These are phyloP conservation scores for Diplogasteroides magnus DNA, from an alignment of 1,140 invertebrate species.

Conservation along the genomic window DNA sequence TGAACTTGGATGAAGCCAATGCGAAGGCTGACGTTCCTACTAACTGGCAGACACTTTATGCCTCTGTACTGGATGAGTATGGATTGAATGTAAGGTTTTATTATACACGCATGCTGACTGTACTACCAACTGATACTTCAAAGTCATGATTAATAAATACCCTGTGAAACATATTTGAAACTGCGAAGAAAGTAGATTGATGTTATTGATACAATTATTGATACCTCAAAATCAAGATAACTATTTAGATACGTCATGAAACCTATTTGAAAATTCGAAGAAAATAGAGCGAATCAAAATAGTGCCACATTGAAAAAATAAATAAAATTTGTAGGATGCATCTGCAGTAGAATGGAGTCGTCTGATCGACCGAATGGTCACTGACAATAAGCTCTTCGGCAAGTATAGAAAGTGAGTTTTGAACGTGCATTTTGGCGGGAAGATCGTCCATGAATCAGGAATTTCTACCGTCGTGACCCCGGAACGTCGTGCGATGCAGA, in stretches of 20 bases:
- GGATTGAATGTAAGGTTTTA: background rate
- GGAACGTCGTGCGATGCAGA: background rate
- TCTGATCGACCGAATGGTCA: background rate
- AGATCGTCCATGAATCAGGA: background rate
- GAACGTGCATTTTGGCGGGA: background rate
- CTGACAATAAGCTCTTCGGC: constrained; percentile 13
- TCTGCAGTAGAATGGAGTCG: background rate
- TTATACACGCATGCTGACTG: too few species aligned
- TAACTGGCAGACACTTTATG: background rate
- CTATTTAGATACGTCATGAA: too few species aligned
- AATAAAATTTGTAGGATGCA: too few species aligned
- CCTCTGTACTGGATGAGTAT: background rate
- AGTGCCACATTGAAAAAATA: too few species aligned
- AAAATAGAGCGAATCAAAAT: too few species aligned
- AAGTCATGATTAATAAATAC: too few species aligned
- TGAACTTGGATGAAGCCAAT: constrained; percentile 39
- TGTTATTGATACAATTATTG: too few species aligned
- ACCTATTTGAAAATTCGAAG: too few species aligned
- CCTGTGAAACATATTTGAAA: too few species aligned
- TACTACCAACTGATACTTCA: too few species aligned
- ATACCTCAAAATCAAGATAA: too few species aligned
- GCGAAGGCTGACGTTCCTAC: constrained; percentile 5
- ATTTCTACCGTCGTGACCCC: background rate
- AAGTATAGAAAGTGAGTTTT: constrained; percentile 7
- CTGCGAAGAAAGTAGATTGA: too few species aligned